Base-by-base conservation (phyloP, 2,113 vertebrate species). In the Mesitornis unicolor region DNA sequence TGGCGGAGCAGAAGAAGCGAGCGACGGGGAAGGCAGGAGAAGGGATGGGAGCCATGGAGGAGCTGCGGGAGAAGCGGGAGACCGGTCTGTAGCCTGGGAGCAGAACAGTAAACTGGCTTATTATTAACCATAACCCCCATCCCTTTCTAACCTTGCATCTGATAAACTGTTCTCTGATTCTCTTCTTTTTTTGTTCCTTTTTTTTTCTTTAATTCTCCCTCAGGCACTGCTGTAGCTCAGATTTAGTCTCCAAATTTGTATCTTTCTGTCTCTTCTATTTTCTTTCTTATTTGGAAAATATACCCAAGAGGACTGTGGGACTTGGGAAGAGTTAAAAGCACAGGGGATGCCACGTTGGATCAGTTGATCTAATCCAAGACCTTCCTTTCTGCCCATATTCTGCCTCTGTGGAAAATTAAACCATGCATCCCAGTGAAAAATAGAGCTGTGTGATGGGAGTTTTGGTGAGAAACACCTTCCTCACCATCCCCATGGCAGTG, bases 261-360 rank as follows among this genome's bases (percentile, higher is more conserved):
- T 96, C 40, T 92, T 90, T 93, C 85, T 90, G 92, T 95, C 95
- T 87, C 77, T 95, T 95, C 87, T 95, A 33, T 89, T 96, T 95
- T 82, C 51, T 79, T 89, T 93, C 63, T 81, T 87, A 64, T 82
- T 94, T 94, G 90, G 70, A 85, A 93, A 92, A 93, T 73, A 88
- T n/a, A 87, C 74, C 80, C 48, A 83, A 71, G 80, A 88, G 77
- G 64, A 86, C 75, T 92, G 42, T 91, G 67, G 83, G 70, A 90
- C 45, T 57, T 71, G 64, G 51, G 33, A 87, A 83, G 83, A 86
- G 65, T 94, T 92, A 91, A 90, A 82, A 97, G 56, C 69, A 78
- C 8, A 20, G 70, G 42, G 25, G 60, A 75, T 91, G 94, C 83
- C 80, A 76, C 70, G 54, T 12, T 92, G 42, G 51, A 93, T 94